Evolutionary conservation across 1,140 invertebrate species (phyloP).

Genomic region (Helicoverpa zea): DNA sequence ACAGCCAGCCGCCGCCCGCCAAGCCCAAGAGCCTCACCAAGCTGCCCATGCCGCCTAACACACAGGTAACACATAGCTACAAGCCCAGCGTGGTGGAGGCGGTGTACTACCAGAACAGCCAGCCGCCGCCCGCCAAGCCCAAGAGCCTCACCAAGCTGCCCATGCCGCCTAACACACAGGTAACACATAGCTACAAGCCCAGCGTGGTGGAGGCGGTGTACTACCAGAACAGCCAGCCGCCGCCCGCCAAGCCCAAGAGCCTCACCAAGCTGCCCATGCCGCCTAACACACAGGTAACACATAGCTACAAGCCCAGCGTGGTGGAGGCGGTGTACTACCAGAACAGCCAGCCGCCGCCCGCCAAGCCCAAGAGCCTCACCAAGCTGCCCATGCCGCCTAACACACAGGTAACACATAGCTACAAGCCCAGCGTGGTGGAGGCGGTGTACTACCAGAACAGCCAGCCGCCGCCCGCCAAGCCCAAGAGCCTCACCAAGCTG

Average conservation of each 20-base stretch:
- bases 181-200: too few relatives aligned
- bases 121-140: slow-evolving; percentile 80
- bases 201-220: slow-evolving; percentile 80
- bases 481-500: slow-evolving; percentile 91
- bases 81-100: slow-evolving; percentile 76
- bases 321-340: slow-evolving; percentile 77
- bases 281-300: too few relatives aligned
- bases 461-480: slow-evolving; percentile 79
- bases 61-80: too few relatives aligned
- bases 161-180: too few relatives aligned
- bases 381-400: slow-evolving; percentile 90
- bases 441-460: slow-evolving; percentile 73
- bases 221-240: slow-evolving; percentile 75
- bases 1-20: slow-evolving; percentile 75
- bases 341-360: slow-evolving; percentile 77
- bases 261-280: slow-evolving; percentile 92
- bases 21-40: slow-evolving; percentile 90
- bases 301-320: slow-evolving; percentile 69
- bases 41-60: slow-evolving; percentile 90
- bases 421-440: slow-evolving; percentile 76
- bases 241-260: slow-evolving; percentile 86
- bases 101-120: slow-evolving; percentile 75
- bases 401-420: too few relatives aligned
- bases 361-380: slow-evolving; percentile 89
- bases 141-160: slow-evolving; percentile 92